A percentile compares a stretch with the other conserved stretches of the same genome.
phyloP scores from a whole-genome alignment of 2,888 invertebrate species.

The Colostygia pectinataria region DNA sequence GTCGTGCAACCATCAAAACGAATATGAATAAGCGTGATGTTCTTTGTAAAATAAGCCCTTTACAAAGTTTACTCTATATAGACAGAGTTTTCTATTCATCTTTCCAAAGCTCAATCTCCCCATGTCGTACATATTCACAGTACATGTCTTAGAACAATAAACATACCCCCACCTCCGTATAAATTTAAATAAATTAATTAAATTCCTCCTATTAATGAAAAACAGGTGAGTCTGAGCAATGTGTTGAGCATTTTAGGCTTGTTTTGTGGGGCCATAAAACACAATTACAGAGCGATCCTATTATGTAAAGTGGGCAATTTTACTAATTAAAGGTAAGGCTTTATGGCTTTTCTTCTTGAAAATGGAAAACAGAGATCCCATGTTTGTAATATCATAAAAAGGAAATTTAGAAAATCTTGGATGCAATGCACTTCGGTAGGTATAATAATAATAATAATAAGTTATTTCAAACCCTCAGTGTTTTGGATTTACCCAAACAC shows the following conservation, averaged over 20 bases:
- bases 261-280: slow-evolving; percentile 24
- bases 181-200: slow-evolving; percentile 47
- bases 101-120: not conserved
- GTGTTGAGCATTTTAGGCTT: slow-evolving; percentile 22
- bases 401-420: no score
- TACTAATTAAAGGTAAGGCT: slow-evolving; percentile 15
- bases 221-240: slow-evolving; percentile 41
- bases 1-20: no score
- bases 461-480: no score
- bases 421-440: no score
- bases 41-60: no score
- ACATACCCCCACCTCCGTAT: slow-evolving; percentile 27
- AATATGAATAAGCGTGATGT: no score
- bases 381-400: no score
- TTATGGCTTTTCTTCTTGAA: slow-evolving; percentile 1
- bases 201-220: slow-evolving; percentile 41
- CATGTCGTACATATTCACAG: slow-evolving; percentile 1
- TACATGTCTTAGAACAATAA: slow-evolving; percentile 29
- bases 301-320: slow-evolving; percentile 24
- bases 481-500: no score
- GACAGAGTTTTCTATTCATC: not conserved
- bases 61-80: no score
- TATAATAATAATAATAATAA: no score
- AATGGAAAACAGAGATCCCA: slow-evolving; percentile 1
- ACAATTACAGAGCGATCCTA: slow-evolving; percentile 15